Conservation (phyloP, 2,888 invertebrate species). For the Alloplasta piceator region DNA sequence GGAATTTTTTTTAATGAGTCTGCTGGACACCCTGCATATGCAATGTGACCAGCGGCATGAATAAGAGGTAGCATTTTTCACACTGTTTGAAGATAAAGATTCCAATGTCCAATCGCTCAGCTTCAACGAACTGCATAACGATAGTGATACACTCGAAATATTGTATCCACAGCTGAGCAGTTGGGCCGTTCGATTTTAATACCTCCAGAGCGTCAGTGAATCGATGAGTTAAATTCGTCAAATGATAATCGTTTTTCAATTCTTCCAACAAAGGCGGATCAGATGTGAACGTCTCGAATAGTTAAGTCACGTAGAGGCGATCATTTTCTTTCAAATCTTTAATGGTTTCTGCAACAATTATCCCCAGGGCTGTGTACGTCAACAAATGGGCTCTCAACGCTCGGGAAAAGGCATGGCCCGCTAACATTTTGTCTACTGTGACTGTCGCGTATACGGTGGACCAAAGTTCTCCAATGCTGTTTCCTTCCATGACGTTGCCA, state of each 20-base stretch:
- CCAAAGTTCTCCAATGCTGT: conserved; percentile 62
- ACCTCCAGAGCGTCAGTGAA: background rate
- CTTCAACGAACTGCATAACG: conserved; percentile 63
- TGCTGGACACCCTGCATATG: no score
- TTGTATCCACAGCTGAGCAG: conserved; percentile 63
- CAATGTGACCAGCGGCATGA: conserved; percentile 74
- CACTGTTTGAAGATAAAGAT: conserved; percentile 68
- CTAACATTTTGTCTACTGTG: conserved; percentile 30
- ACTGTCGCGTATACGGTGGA: conserved; percentile 44
- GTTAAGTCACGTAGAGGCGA: background rate
- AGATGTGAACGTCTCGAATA: conserved; percentile 1
- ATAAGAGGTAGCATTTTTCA: conserved; percentile 71
- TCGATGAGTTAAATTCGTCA: background rate
- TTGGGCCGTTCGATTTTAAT: conserved; percentile 35
- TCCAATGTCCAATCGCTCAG: conserved; percentile 69
- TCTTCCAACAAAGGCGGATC: background rate
- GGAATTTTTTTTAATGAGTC: no score
- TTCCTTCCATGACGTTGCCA: conserved; percentile 61
- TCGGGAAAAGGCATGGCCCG: conserved; percentile 26
- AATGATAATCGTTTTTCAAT: conserved; percentile 1
- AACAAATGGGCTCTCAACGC: conserved; percentile 24
- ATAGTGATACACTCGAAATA: conserved; percentile 62
- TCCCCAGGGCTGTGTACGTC: conserved; percentile 34
- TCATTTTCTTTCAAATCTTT: background rate
- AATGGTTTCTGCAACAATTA: background rate